Percentiles rank a stretch among this genome's conserved stretches.
Evolutionary conservation across 2,888 invertebrate genomes (phyloP).

Genomic region (Tethea ocularis): DNA sequence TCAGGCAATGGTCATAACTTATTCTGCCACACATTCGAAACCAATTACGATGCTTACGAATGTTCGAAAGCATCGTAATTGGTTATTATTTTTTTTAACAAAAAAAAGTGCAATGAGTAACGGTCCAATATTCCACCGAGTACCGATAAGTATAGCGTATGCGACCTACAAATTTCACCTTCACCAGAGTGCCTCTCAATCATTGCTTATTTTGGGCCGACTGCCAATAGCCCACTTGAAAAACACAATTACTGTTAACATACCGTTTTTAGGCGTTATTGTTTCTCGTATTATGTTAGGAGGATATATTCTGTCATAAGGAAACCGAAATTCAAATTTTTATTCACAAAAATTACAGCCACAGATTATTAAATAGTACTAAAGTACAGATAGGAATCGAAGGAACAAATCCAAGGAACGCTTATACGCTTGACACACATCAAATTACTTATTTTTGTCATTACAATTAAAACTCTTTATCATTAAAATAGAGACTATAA

Average conservation of each 20-base stretch:
- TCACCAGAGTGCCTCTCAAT: constrained; percentile 15
- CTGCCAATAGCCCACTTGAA: constrained; percentile 3
- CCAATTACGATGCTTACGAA: neutral
- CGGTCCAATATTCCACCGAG: constrained; percentile 37
- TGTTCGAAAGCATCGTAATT: too few relatives aligned
- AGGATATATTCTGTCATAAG: neutral
- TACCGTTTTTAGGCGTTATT: neutral
- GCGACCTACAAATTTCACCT: constrained; percentile 39
- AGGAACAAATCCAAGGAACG: too few relatives aligned
- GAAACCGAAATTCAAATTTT: too few relatives aligned
- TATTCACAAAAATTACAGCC: too few relatives aligned
- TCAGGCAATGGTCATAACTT: neutral
- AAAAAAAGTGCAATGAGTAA: constrained; percentile 40
- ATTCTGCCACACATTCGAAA: neutral
- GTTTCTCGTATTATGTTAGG: neutral
- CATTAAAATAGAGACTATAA: too few relatives aligned
- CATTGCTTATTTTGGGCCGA: constrained; percentile 6
- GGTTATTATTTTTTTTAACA: constrained; percentile 17
- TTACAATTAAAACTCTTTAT: too few relatives aligned
- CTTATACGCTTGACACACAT: too few relatives aligned
- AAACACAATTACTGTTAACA: neutral
- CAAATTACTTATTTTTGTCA: too few relatives aligned
- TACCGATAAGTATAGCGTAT: constrained; percentile 27
- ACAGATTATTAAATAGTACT: too few relatives aligned
- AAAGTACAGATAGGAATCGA: too few relatives aligned